Base-by-base conservation (phyloP, 1,140 invertebrate genomes). In the Babylonia areolata region DNA sequence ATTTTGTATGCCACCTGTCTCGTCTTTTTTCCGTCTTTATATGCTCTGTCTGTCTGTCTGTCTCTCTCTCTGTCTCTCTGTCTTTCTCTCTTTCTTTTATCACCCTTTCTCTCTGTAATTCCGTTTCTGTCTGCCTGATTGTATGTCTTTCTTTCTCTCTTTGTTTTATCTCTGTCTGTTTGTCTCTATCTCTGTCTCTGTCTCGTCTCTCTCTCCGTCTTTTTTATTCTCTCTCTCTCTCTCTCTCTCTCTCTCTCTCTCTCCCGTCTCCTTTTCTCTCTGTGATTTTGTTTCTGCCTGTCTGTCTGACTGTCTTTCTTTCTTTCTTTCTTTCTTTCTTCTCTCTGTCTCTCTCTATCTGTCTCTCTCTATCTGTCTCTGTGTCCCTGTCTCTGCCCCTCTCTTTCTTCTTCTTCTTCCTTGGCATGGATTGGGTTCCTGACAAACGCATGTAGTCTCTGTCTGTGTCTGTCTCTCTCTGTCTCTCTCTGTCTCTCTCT, bases 1-100 rank as follows among this genome's bases (percentile, higher is more conserved):
- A n/a, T n/a, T n/a, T n/a, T n/a, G n/a, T n/a, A 46, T 6, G 42
- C 58, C n/a, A 23, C n/a, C 58, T 6, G 5, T 23, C 23, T 69
- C 23, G 20, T 31, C 3, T 31, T 69, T 31, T 11, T 31, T 69
- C 23, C n/a, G n/a, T n/a, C n/a, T 69, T 31, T 23, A 5, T 12
- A 35, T 31, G 6, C 31, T 73, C n/a, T 37, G 3, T 73, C 35
- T 28, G 17, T 37, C 73, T 40, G 23, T 77, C 73, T 77, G 23
- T 77, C 73, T 77, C 37, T 77, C 73, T 77, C 37, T 77, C 73
- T 77, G 23, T 77, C 73, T 77, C 73, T 75, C 71, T 75, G n/a
- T 75, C 78, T 80, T n/a, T 46, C 37, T 31, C 78, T n/a, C 78
- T 42, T n/a, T 54, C 46, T 40, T 77, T 37, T 40, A 3, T 77